These are phyloP conservation scores for Megaceryle alcyon DNA, from an alignment of 2,797 vertebrate species.

Conservation along the genomic window DNA sequence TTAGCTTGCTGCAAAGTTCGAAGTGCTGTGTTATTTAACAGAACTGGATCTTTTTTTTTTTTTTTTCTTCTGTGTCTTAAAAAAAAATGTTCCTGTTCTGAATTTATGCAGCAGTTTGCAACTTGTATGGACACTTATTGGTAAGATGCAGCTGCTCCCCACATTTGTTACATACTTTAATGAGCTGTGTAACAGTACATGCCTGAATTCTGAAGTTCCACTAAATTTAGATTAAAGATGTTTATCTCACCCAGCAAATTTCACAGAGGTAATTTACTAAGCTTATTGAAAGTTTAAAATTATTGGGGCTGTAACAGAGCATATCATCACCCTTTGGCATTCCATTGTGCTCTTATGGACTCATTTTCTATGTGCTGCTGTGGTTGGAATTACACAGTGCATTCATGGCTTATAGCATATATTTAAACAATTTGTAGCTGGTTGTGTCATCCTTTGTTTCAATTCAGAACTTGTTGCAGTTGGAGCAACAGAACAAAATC, in stretches of 20 bases:
- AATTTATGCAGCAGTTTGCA: neutral
- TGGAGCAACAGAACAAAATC: neutral
- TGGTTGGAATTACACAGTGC: neutral
- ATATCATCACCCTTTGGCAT: neutral
- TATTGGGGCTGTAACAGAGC: neutral
- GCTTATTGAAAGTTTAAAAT: neutral
- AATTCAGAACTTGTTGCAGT: neutral
- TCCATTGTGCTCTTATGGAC: neutral
- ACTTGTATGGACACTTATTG: neutral
- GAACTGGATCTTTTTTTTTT: neutral
- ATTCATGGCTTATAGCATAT: neutral
- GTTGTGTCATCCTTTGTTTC: neutral
- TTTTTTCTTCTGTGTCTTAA: neutral
- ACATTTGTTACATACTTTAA: neutral
- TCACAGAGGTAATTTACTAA: neutral
- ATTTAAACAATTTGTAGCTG: neutral
- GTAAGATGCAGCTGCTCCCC: neutral
- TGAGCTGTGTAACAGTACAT: neutral
- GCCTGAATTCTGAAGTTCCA: neutral
- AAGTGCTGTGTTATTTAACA: neutral
- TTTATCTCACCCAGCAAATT: constrained; percentile 1
- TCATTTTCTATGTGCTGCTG: neutral
- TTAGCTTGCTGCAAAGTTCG: accelerated
- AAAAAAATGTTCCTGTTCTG: neutral
- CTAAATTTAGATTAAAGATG: neutral